A percentile compares a stretch with the other conserved stretches of the same genome.
phyloP scores from a whole-genome alignment of 2,888 invertebrate species.

The Chrysotoxum bicinctum region DNA sequence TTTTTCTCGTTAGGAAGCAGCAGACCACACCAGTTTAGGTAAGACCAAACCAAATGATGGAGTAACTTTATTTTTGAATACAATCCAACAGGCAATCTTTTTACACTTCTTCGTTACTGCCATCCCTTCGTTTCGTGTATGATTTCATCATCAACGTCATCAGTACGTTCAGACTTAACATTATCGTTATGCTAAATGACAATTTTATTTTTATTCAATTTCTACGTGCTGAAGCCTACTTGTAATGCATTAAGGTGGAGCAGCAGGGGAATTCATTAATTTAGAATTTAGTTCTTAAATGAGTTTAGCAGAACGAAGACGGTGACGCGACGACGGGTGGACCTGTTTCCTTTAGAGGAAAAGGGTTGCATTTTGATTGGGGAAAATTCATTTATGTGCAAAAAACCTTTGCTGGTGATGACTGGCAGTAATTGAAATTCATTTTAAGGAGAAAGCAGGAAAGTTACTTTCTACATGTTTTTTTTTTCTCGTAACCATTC shows the following conservation, averaged over 20 bases:
- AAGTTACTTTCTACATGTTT: neutral
- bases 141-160: constrained; percentile 19
- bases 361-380: neutral
- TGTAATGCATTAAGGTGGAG: constrained; percentile 40
- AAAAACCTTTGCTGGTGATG: neutral
- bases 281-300: constrained; percentile 44
- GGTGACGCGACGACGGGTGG: neutral
- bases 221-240: constrained; percentile 1
- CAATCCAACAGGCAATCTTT: constrained; percentile 19
- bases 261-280: constrained; percentile 40
- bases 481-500: neutral
- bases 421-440: neutral
- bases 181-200: neutral
- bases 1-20: neutral
- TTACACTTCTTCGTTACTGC: neutral
- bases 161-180: neutral
- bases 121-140: constrained; percentile 33
- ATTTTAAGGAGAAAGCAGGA: neutral
- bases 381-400: neutral
- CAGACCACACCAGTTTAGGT: neutral
- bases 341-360: neutral
- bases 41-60: constrained; percentile 21
- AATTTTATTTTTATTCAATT: constrained; percentile 22
- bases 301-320: neutral
- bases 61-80: constrained; percentile 15